phyloP scores from a whole-genome alignment of 2,113 vertebrate genomes.

The Limnothrissa miodon region DNA sequence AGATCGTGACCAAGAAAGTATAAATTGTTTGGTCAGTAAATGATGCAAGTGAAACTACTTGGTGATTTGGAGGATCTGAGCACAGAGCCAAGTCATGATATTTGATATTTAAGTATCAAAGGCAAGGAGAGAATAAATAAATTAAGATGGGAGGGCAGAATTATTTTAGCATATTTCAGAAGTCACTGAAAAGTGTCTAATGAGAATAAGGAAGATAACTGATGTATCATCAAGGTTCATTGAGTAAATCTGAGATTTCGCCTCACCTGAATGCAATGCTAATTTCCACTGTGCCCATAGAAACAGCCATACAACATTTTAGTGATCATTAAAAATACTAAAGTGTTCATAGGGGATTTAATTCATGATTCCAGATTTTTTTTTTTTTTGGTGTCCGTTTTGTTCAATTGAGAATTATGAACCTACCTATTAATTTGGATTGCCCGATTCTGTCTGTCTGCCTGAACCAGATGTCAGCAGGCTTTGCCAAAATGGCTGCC shows the following conservation, averaged over 20 bases:
- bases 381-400: not conserved
- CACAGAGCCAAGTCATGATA: not conserved
- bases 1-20: too few relatives aligned
- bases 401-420: not conserved
- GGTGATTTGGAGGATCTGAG: not conserved
- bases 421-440: not conserved
- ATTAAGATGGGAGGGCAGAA: not conserved
- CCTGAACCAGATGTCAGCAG: not conserved
- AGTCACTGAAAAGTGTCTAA: not conserved
- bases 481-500: not conserved
- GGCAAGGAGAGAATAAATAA: not conserved
- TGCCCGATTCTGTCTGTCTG: not conserved
- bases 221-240: not conserved
- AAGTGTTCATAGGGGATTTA: not conserved
- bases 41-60: not conserved
- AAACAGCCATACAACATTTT: not conserved
- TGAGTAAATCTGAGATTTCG: not conserved
- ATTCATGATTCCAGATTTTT: not conserved
- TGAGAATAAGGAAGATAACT: not conserved
- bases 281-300: not conserved
- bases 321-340: not conserved
- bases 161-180: not conserved
- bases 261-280: not conserved
- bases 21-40: not conserved
- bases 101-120: not conserved